Conservation (phyloP, 2,113 vertebrate species). For the Sigmodon hispidus region DNA sequence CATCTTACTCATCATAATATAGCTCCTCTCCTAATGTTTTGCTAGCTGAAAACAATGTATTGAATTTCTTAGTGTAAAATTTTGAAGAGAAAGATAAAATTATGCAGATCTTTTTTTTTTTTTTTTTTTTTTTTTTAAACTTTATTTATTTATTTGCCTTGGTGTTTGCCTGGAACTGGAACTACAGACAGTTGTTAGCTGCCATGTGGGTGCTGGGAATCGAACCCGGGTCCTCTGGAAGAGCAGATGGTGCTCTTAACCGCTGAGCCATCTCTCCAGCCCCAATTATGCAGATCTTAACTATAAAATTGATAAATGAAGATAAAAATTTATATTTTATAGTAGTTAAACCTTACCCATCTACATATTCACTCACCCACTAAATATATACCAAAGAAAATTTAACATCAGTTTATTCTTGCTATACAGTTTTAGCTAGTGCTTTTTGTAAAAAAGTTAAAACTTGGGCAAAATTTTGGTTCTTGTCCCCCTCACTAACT, state of each 20-base stretch:
- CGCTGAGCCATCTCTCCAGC: no score
- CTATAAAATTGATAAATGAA: not conserved
- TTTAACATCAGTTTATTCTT: not conserved
- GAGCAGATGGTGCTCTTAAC: no score
- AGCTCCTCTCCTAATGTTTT: not conserved
- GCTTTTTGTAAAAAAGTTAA: not conserved
- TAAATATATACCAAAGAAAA: not conserved
- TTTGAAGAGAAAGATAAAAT: conserved; percentile 36
- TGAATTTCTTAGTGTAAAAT: not conserved
- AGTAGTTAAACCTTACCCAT: not conserved
- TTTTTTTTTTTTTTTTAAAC: no score
- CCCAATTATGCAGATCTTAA: not conserved
- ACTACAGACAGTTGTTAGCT: no score
- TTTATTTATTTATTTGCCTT: no score
- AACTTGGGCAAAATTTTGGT: conserved; percentile 14
- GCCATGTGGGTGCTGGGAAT: no score
- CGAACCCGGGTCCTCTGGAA: no score
- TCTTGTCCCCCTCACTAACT: not conserved
- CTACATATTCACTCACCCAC: not conserved
- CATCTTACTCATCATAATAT: not conserved
- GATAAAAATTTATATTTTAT: not conserved
- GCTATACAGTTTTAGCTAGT: not conserved
- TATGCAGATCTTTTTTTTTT: no score
- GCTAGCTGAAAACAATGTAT: not conserved
- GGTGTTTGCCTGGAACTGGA: no score